Conservation (phyloP, 2,113 vertebrate species). For the Montifringilla adamsi region DNA sequence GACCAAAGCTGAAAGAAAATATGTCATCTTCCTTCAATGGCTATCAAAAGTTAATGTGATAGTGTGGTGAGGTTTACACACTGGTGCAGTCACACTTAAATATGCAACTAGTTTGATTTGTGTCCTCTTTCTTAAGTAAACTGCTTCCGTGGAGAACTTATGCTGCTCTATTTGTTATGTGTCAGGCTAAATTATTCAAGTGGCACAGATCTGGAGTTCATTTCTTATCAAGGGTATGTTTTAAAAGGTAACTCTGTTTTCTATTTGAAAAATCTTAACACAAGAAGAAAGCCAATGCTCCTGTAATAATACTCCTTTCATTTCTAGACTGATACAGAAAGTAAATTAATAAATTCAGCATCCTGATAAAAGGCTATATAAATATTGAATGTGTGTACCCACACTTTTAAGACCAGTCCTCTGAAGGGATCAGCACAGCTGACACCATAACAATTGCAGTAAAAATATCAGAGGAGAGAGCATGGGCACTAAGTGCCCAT, state of each 20-base stretch:
- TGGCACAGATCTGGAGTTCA: slow-evolving; percentile 4
- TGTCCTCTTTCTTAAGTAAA: slow-evolving; percentile 26
- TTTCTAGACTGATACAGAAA: slow-evolving; percentile 22
- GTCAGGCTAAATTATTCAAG: slow-evolving; percentile 44
- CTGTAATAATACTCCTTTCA: background rate
- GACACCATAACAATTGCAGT: slow-evolving; percentile 19
- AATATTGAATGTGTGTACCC: slow-evolving; percentile 23
- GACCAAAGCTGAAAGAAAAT: slow-evolving; percentile 58
- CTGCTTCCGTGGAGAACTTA: slow-evolving; percentile 9
- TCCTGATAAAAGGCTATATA: slow-evolving; percentile 34
- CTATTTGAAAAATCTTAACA: slow-evolving; percentile 24
- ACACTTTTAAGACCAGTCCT: slow-evolving; percentile 33
- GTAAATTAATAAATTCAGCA: background rate
- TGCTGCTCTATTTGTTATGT: slow-evolving; percentile 19
- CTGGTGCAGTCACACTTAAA: slow-evolving; percentile 11
- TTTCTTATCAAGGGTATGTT: slow-evolving; percentile 13
- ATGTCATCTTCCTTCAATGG: background rate
- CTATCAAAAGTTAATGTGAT: slow-evolving; percentile 22
- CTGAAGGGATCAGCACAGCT: slow-evolving; percentile 12
- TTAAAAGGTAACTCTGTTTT: background rate
- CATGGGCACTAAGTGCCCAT: background rate
- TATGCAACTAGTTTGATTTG: slow-evolving; percentile 43
- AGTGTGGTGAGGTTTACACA: background rate
- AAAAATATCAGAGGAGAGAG: slow-evolving; percentile 5
- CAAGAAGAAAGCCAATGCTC: background rate